Base-by-base conservation (phyloP, 2,113 vertebrate species). In the Psittacara wagleri region DNA sequence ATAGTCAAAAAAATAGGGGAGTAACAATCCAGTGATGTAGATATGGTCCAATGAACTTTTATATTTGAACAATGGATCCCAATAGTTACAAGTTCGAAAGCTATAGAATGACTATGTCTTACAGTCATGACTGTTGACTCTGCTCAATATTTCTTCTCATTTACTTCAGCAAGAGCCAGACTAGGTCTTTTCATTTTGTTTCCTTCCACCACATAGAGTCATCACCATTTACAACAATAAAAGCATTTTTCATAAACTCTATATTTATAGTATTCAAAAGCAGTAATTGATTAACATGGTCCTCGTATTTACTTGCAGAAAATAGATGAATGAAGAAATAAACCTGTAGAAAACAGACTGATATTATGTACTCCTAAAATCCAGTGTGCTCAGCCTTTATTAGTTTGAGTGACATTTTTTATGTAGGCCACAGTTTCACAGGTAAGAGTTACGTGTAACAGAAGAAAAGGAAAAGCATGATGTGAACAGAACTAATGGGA, bases 381-480 rank as follows among this genome's bases (percentile, higher is more conserved):
- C 52, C 64, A 44, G 85, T 82, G 44, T 17, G 41, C 27, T 82
- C 70, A 86, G 49, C 22, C 44, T 69, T 29, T 37, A 1, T n/a
- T 33, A 79, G 35, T 39, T 61, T 95, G 87, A 95, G 62, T 89
- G 69, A 86, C 44, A 43, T 46, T 76, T 78, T 55, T 9, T 66
- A 94, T 78, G 78, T 93, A 96, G 89, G 68, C 90, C 84, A 95
- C 86, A 69, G 64, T 49, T 70, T 57, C 93, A 86, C 61, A 69
- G 61, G 8, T 87, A 23, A 41, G 88, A 91, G 31, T n/a, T 48
- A 1, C 0, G 19, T 52, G 63, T 24, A 80, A 91, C 80, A 78
- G 41, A 76, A 84, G 29, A 51, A 86, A 88, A 88, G 59, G 19
- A 5, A 59, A 63, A 66, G n/a, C 39, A 37, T 28, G 33, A 85